Evolutionary conservation across 2,797 vertebrate species (phyloP).

Genomic region (Leptodactylus fallax): DNA sequence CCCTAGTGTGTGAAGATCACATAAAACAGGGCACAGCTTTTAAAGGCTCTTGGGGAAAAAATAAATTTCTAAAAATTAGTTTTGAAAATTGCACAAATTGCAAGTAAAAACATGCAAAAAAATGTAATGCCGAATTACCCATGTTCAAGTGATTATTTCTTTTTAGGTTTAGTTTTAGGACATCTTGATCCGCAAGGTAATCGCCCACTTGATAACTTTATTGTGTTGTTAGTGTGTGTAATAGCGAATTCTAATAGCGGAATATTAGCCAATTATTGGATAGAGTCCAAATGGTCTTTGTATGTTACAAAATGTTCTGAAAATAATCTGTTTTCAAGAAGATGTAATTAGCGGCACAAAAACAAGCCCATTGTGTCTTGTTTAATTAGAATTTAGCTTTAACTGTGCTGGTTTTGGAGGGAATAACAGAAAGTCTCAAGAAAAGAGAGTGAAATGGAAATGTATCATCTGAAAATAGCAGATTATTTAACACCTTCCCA

Average conservation of each 20-base stretch:
- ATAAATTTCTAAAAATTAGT: too few species aligned
- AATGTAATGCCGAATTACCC: not conserved
- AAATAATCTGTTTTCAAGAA: not conserved
- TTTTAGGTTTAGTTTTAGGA: not conserved
- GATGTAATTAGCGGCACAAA: not conserved
- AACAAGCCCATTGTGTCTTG: not conserved
- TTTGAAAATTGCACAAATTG: too few species aligned
- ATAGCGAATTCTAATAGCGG: not conserved
- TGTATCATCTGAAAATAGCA: not conserved
- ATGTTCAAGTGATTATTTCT: not conserved
- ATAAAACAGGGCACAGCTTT: too few species aligned
- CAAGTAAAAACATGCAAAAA: too few species aligned
- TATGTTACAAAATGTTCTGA: not conserved
- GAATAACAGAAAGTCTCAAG: too few species aligned
- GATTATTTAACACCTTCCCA: too few species aligned
- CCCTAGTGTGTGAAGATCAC: too few species aligned
- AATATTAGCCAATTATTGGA: not conserved
- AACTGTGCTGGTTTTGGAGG: not conserved
- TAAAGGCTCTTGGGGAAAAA: too few species aligned
- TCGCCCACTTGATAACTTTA: not conserved
- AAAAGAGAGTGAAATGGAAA: not conserved
- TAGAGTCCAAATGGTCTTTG: not conserved
- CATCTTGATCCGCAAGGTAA: not conserved
- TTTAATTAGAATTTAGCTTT: not conserved
- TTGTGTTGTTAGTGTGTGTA: not conserved